Evolutionary conservation across 2,797 vertebrate species (phyloP), one percentile per base, ranked within the genome.

Genomic region (Gadopsis marmoratus): DNA sequence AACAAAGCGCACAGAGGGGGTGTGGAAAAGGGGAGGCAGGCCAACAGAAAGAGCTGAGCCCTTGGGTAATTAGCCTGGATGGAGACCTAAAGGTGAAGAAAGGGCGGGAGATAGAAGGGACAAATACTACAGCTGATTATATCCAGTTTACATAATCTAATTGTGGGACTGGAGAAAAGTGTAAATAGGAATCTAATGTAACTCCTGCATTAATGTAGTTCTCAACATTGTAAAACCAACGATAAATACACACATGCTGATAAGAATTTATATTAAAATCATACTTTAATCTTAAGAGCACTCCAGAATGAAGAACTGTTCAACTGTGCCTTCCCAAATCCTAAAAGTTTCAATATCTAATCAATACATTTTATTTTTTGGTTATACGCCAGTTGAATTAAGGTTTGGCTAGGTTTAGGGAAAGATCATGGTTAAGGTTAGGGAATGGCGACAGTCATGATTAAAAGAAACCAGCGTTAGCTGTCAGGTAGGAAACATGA

Each of bases 1-100:
- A 74, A 84, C 82, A 92, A 88, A 85, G 86, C 81, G 79, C 88
- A 86, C 53, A 78, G 58, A 48, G 67, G 70, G 67, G 85, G 81
- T 10, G 37, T 53, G 31, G 53, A 75, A 60, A 62, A 85, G 79
- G 66, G 58, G 56, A 84, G 63, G 71, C 21, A 59, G 79, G 76
- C 78, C 53, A 47, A 82, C 63, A 45, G 82, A 90, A 78, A 79
- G 81, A 82, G 82, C 77, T 88, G 19, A 82, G 86, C 78, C 85
- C 73, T 66, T 41, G 84, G 81, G 90, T 94, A 93, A 95, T 95
- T 93, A 93, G 71, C 65, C 85, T 78, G 86, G 89, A 91, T 86
- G 71, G 71, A 88, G 91, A 88, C 78, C 88, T 86, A 83, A 77
- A 90, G 88, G 91, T 91, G 81, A 33, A 60, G 39, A 75, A 70